Base-by-base conservation (phyloP, 2,797 vertebrate species). In the Argentina silus region DNA sequence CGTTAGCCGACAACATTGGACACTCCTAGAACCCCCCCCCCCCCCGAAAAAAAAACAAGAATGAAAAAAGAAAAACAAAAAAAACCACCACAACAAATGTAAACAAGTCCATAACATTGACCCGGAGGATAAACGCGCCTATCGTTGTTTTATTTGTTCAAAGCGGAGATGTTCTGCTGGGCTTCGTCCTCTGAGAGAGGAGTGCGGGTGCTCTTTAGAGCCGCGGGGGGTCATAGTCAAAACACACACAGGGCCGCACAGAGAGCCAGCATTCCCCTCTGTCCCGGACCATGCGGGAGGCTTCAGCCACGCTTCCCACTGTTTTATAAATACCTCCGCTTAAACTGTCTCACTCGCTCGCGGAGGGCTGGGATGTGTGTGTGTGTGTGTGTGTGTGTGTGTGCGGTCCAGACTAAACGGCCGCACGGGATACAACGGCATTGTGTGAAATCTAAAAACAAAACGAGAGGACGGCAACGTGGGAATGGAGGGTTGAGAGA, bases 181-280 rank as follows among this genome's bases (percentile, higher is more conserved):
- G 86, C 57, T 77, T 80, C n/a, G 60, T 9, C 15, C 45, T 88
- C 78, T 87, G 67, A 89, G 88, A 75, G 11, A 44, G 44, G 80
- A 82, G 83, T 77, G 60, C 62, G 55, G 62, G 78, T 70, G 27
- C 73, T 45, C 81, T 73, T 88, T 88, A 88, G 81, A 90, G 83
- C 88, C 85, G 87, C 81, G 89, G 81, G 81, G 85, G 90, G 84
- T 85, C 88, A 55, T 80, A 93, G 91, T 91, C 93, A 91, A 90
- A 93, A 93, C 81, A 93, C 15, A 84, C 82, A 80, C 79, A 78
- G 51, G 51, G 84, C 86, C 81, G 79, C 89, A 91, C 90, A 92
- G 83, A 84, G 77, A 2, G 78, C 91, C 89, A 85, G 80, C 86
- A 93, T 89, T 75, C 42, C 9, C 7, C 57, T 78, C 82, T 80